Evolutionary conservation across 2,888 invertebrate species (phyloP).

Genomic region (Drosophila prolongata): DNA sequence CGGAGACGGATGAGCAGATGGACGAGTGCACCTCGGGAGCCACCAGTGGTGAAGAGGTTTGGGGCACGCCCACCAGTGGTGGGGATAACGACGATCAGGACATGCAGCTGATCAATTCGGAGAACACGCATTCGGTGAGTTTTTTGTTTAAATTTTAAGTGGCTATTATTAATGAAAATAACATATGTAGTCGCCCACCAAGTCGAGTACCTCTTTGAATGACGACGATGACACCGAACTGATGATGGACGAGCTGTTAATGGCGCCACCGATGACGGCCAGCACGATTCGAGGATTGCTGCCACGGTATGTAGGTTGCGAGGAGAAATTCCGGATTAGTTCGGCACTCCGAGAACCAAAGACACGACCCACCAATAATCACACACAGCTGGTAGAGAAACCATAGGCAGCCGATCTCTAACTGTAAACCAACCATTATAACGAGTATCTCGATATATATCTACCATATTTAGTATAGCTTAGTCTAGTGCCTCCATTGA

Average conservation of each 20-base stretch:
- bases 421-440: not conserved
- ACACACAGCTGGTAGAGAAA: slow-evolving; percentile 34
- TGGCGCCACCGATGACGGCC: slow-evolving; percentile 91
- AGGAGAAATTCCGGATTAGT: not conserved
- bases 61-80: slow-evolving; percentile 95
- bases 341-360: not conserved
- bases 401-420: slow-evolving; percentile 14
- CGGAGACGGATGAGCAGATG: slow-evolving; percentile 87
- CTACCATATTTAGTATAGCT: slow-evolving; percentile 23
- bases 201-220: slow-evolving; percentile 88
- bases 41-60: slow-evolving; percentile 93
- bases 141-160: too few species aligned
- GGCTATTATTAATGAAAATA: not conserved
- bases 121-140: slow-evolving; percentile 87
- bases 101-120: slow-evolving; percentile 88
- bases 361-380: slow-evolving; percentile 5
- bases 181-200: slow-evolving; percentile 86
- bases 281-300: slow-evolving; percentile 89
- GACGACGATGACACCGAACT: slow-evolving; percentile 91
- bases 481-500: slow-evolving; percentile 31
- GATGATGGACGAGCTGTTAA: slow-evolving; percentile 92
- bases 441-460: slow-evolving; percentile 11
- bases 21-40: slow-evolving; percentile 92
- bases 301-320: slow-evolving; percentile 86
- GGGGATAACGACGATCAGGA: slow-evolving; percentile 93